Evolutionary conservation across 2,888 invertebrate species (phyloP), one percentile per base, ranked within the genome.

Genomic region (Clunio marinus): DNA sequence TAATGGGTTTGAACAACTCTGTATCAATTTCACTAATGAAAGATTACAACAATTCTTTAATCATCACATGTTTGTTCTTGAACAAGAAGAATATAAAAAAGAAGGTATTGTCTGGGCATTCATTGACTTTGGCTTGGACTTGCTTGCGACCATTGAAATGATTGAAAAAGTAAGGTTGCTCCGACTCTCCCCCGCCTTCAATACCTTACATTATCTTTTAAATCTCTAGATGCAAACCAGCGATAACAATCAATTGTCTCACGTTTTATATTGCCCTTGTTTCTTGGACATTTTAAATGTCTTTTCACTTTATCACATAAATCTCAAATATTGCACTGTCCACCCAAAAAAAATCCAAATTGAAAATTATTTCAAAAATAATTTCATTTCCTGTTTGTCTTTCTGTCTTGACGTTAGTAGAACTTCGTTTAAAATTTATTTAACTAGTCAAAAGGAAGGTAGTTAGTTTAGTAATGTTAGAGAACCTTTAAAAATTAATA

Each of bases 21-120:
- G 97, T 86, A 98, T 97, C 88, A 98, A 98, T 87, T 98, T 97
- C 85, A 97, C 97, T 81, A 98, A 97, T 82, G 97, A 98, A 83
- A 95, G 96, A 84, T 87, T 98, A 75, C 97, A 98, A 84, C 97
- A 98, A 84, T 98, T 97, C 86, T 98, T 98, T 88, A 97, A 98
- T 84, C 97, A 98, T 82, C 91, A 96, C 88, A 98, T 98, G 97
- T 98, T 98, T 82, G 96, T 98, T 74, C 85, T 97, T 81, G 97
- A 98, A 82, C 97, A 98, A 88, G 96, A 98, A 83, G 97, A 97
- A 80, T 98, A 98, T 84, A 94, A 92, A 78, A 88, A 84, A 78
- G 97, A 98, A 83, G 96, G 96, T 77, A 97, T 98, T 82, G 86
- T 90, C 77, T 98, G 97, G 97, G 88, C 88, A 79, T 98, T 97